Evolutionary conservation across 2,113 vertebrate species (phyloP).

Genomic region (Colius striatus): DNA sequence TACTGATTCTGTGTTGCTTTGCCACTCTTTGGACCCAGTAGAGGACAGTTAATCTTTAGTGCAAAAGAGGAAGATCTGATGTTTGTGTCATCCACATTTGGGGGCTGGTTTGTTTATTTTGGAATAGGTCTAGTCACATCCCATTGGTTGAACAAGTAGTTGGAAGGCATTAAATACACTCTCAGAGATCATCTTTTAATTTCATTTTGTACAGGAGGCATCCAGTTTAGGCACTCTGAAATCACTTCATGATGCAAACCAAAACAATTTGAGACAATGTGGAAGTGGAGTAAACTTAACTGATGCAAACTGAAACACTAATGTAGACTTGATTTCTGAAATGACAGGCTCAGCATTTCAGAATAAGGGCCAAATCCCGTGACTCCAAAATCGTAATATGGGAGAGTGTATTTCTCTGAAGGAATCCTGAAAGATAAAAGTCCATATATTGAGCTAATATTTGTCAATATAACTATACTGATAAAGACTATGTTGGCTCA

Average conservation of each 20-base stretch:
- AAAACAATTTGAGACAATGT: not conserved
- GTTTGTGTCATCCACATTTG: not conserved
- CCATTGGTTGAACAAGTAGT: not conserved
- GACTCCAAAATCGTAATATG: not conserved
- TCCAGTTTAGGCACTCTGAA: not conserved
- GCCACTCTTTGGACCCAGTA: not conserved
- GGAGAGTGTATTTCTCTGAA: not conserved
- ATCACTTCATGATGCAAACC: not conserved
- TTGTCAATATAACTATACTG: not conserved
- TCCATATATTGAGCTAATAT: not conserved
- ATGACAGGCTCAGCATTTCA: not conserved
- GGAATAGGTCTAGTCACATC: not conserved
- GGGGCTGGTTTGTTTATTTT: not conserved
- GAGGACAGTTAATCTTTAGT: not conserved
- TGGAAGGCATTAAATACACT: not conserved
- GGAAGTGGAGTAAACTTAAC: not conserved
- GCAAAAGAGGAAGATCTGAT: not conserved
- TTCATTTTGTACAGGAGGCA: not conserved
- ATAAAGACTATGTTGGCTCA: not conserved
- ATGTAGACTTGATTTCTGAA: not conserved
- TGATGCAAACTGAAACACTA: not conserved
- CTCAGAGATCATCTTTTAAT: not conserved
- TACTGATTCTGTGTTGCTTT: not conserved
- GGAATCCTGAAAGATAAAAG: not conserved
- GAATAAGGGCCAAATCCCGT: not conserved